Evolutionary conservation across 23 tunicate genomes (phyloP).

Genomic region (Halocynthia aurantium): DNA sequence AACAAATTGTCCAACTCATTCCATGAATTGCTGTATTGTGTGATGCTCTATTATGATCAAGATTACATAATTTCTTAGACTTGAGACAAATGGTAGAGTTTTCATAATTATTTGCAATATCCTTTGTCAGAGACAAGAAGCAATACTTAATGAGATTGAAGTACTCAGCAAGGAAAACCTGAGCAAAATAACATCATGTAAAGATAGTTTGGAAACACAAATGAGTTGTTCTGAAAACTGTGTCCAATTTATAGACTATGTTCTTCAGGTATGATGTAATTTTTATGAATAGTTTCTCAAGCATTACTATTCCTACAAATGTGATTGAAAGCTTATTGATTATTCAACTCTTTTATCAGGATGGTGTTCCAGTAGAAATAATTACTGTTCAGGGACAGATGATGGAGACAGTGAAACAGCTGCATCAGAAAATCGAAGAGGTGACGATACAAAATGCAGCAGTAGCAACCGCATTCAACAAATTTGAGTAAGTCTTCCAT

Average conservation of each 20-base stretch:
- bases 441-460: background rate
- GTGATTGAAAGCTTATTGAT: conserved; percentile 1
- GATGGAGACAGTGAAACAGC: conserved; percentile 26
- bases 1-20: too few relatives aligned
- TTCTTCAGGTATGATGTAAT: conserved; percentile 29
- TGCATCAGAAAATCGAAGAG: background rate
- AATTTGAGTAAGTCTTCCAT: too few relatives aligned
- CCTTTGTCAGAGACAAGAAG: conserved; percentile 24
- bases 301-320: background rate
- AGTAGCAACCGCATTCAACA: too few relatives aligned
- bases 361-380: conserved; percentile 22
- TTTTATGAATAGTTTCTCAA: background rate
- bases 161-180: conserved; percentile 11
- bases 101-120: too few relatives aligned
- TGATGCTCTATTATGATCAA: too few relatives aligned
- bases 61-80: too few relatives aligned
- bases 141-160: conserved; percentile 15
- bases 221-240: conserved; percentile 38
- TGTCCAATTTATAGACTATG: conserved; percentile 26
- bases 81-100: too few relatives aligned
- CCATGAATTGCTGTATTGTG: too few relatives aligned
- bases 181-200: background rate
- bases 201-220: conserved; percentile 26
- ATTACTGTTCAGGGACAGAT: conserved; percentile 14
- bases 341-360: conserved; percentile 9